phyloP scores from a whole-genome alignment of 2,888 invertebrate species.

The Branchellion lobata region DNA sequence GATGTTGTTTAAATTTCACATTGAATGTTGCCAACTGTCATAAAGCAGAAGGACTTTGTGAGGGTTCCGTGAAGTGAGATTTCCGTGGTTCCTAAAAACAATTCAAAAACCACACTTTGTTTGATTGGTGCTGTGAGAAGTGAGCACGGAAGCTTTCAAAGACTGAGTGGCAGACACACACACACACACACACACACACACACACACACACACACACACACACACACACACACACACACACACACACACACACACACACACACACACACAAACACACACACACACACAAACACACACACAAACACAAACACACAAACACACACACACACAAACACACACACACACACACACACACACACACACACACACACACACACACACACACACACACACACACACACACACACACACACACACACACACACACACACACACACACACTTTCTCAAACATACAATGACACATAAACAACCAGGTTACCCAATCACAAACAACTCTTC shows the following conservation, averaged over 20 bases:
- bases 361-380: slow-evolving; percentile 27
- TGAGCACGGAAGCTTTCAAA: no score
- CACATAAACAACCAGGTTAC: no score
- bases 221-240: slow-evolving; percentile 28
- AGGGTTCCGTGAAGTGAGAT: no score
- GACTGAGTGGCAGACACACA: slow-evolving; percentile 1
- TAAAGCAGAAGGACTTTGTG: no score
- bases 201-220: slow-evolving; percentile 25
- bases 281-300: slow-evolving; percentile 22
- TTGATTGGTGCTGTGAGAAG: no score
- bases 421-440: slow-evolving; percentile 23
- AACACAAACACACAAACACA: slow-evolving; percentile 21
- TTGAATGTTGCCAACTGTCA: no score
- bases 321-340: slow-evolving; percentile 27
- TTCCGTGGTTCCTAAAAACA: no score
- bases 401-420: slow-evolving; percentile 20
- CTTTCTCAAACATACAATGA: background rate
- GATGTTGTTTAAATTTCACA: no score
- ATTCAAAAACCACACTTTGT: no score
- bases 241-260: slow-evolving; percentile 26
- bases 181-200: slow-evolving; percentile 15
- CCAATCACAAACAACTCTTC: no score
- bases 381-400: slow-evolving; percentile 28
- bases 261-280: slow-evolving; percentile 27
- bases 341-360: slow-evolving; percentile 29